Percentiles rank a stretch among this genome's conserved stretches.
Evolutionary conservation across 2,888 invertebrate genomes (phyloP).

Genomic region (Pseudoips prasinana): DNA sequence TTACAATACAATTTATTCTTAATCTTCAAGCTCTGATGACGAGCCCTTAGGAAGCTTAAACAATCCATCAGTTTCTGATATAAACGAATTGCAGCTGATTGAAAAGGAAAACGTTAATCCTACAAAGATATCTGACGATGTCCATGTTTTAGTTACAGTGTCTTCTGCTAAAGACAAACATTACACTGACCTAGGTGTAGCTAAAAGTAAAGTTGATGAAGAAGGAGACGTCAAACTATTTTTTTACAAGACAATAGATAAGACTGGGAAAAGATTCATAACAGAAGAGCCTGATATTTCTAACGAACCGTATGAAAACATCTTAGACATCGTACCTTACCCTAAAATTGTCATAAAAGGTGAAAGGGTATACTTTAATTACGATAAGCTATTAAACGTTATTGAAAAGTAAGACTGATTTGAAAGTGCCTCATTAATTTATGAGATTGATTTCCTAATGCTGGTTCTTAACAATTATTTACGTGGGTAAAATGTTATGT

Average conservation of each 20-base stretch:
- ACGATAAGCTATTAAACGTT: constrained; percentile 4
- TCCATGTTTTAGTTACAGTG: constrained; percentile 2
- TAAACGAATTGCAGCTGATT: constrained; percentile 1
- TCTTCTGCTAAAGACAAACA: constrained; percentile 2
- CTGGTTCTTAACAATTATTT: too few relatives aligned
- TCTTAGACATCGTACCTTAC: constrained; percentile 2
- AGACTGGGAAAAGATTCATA: constrained; percentile 3
- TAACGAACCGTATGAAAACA: constrained; percentile 2
- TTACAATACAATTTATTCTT: constrained; percentile 1
- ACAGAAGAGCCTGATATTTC: constrained; percentile 2
- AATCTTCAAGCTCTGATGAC: constrained; percentile 1
- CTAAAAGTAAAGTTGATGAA: constrained; percentile 4
- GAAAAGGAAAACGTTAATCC: constrained; percentile 9
- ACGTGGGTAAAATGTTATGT: too few relatives aligned
- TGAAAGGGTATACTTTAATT: constrained; percentile 1
- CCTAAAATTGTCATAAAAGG: constrained; percentile 1
- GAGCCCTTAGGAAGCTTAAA: too few relatives aligned
- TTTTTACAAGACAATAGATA: too few relatives aligned
- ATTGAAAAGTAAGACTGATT: constrained; percentile 4
- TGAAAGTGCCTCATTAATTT: too few relatives aligned
- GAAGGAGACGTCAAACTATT: too few relatives aligned
- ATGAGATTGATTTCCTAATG: too few relatives aligned
- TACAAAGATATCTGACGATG: constrained; percentile 1
- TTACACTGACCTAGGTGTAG: constrained; percentile 2
- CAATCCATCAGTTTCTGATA: constrained; percentile 1